These are phyloP conservation scores for Nicator chloris DNA, from an alignment of 2,113 vertebrate species.

Conservation along the genomic window DNA sequence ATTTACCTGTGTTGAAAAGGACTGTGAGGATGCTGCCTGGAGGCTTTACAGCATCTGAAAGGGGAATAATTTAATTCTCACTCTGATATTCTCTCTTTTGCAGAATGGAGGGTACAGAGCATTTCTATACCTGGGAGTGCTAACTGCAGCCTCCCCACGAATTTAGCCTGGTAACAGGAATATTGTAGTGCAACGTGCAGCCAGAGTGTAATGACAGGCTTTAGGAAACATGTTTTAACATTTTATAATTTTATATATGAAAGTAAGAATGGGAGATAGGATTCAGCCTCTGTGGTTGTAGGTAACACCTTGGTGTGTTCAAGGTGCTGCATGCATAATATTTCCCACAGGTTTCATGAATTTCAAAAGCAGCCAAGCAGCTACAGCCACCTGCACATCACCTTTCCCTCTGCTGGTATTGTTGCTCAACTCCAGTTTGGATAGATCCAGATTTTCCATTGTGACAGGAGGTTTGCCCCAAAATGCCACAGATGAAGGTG, in stretches of 20 bases:
- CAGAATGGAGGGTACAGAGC: background rate
- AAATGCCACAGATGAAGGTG: background rate
- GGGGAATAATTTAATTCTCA: slow-evolving; percentile 36
- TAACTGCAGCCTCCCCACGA: background rate
- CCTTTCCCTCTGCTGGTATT: background rate
- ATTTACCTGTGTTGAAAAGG: slow-evolving; percentile 31
- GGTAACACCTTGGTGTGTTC: background rate
- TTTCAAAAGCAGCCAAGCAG: background rate
- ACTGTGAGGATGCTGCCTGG: slow-evolving; percentile 10
- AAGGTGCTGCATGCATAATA: background rate
- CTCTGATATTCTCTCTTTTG: slow-evolving; percentile 5
- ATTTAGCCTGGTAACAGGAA: background rate
- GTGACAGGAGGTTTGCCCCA: slow-evolving; percentile 5
- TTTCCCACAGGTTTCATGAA: background rate
- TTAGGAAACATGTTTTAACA: background rate
- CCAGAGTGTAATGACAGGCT: background rate
- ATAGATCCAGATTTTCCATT: slow-evolving; percentile 23
- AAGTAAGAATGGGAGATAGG: background rate
- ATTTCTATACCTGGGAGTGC: background rate
- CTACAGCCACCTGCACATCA: background rate
- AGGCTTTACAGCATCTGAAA: background rate
- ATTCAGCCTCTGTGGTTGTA: background rate
- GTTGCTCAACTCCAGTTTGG: background rate
- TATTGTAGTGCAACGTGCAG: background rate
- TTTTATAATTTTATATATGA: background rate